A percentile compares a stretch with the other conserved stretches of the same genome.
These are phyloP conservation scores for Eremophila alpestris DNA, from an alignment of 2,797 vertebrate species.

Conservation along the genomic window DNA sequence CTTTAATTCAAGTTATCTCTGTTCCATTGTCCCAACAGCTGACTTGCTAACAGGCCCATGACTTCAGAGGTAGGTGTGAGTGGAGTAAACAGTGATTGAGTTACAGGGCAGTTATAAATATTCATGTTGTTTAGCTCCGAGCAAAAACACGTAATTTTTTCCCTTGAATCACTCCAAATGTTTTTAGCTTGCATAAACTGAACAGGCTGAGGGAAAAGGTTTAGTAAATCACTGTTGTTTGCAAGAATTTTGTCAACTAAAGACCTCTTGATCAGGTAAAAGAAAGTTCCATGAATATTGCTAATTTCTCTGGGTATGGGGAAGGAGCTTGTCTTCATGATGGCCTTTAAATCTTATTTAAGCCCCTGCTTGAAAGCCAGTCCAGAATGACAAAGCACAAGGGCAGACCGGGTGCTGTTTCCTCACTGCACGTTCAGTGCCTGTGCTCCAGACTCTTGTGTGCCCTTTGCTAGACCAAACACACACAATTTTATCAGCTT, in stretches of 20 bases:
- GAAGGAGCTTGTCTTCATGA: background rate
- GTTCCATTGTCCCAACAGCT: background rate
- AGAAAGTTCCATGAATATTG: background rate
- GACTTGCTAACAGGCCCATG: background rate
- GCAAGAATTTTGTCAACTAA: background rate
- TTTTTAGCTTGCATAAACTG: background rate
- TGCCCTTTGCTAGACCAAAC: conserved; percentile 2
- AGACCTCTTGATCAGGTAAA: background rate
- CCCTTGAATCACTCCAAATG: background rate
- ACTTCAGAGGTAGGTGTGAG: background rate
- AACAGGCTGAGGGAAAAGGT: background rate
- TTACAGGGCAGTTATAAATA: background rate
- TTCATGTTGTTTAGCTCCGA: background rate
- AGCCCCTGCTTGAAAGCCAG: background rate
- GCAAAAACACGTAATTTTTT: background rate
- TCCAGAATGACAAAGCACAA: background rate
- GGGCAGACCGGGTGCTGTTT: background rate
- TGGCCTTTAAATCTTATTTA: background rate
- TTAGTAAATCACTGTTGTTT: background rate
- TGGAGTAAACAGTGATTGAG: background rate
- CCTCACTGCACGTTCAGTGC: background rate
- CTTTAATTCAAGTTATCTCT: background rate
- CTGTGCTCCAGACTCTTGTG: background rate
- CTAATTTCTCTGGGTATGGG: background rate
- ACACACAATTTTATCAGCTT: background rate